These are phyloP conservation scores for Melanotaenia trifasciata DNA, from an alignment of 2,797 vertebrate genomes.

Conservation along the genomic window DNA sequence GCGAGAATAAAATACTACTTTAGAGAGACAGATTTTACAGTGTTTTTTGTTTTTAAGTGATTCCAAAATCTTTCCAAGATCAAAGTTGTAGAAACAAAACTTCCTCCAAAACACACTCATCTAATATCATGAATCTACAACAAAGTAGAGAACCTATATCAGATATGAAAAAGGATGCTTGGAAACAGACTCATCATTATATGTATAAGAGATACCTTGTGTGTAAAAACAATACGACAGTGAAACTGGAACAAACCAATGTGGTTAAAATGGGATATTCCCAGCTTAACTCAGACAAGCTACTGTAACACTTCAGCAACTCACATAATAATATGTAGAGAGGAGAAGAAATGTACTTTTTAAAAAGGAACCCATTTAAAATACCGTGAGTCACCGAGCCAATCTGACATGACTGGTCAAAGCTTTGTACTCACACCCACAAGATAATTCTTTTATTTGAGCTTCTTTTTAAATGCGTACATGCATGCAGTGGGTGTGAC, in stretches of 20 bases:
- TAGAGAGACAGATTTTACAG: not conserved
- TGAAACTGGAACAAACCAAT: not conserved
- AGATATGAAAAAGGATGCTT: not conserved
- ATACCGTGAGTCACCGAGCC: not conserved
- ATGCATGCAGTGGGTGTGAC: not conserved
- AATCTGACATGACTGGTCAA: not conserved
- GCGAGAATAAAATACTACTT: not conserved
- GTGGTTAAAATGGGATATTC: not conserved
- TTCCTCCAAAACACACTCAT: not conserved
- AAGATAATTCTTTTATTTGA: not conserved
- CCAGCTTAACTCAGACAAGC: not conserved
- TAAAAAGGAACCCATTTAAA: not conserved
- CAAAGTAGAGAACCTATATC: not conserved
- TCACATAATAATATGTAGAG: not conserved
- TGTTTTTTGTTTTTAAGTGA: not conserved
- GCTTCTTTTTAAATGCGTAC: slow-evolving; percentile 1
- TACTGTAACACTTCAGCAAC: slow-evolving; percentile 6
- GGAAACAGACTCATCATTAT: slow-evolving; percentile 7
- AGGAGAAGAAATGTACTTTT: not conserved
- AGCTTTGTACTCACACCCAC: slow-evolving; percentile 1
- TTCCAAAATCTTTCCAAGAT: not conserved
- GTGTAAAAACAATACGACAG: not conserved
- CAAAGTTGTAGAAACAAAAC: not conserved
- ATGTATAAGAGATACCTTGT: not conserved
- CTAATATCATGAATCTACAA: slow-evolving; percentile 4